Conservation (phyloP, 2,888 invertebrate genomes). For the Eustalomyia histrio region DNA sequence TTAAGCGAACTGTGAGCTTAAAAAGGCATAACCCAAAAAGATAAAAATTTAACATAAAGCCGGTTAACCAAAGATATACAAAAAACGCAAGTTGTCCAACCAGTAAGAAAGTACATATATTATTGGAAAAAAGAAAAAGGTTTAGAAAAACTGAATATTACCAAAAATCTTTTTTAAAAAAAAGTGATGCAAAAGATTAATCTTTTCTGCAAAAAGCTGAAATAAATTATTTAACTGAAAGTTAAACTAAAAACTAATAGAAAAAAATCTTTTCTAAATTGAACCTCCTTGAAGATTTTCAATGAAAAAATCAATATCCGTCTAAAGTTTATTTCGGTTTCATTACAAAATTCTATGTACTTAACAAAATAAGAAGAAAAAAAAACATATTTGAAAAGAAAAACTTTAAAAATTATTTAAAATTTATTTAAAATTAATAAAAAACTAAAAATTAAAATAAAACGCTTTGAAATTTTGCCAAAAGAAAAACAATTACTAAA, state of each 20-base stretch:
- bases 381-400: conserved; percentile 37
- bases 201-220: too few relatives aligned
- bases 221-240: too few relatives aligned
- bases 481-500: conserved; percentile 48
- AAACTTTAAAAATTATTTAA: not conserved
- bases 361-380: not conserved
- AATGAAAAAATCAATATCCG: conserved; percentile 78
- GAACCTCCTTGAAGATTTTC: conserved; percentile 48
- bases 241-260: not conserved
- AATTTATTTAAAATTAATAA: conserved; percentile 1
- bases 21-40: conserved; percentile 65
- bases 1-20: conserved; percentile 72
- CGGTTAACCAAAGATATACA: conserved; percentile 61
- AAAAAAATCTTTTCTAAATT: conserved; percentile 34
- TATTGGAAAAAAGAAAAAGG: not conserved
- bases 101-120: conserved; percentile 24
- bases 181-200: not conserved
- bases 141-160: conserved; percentile 8
- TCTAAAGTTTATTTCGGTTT: conserved; percentile 80
- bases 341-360: conserved; percentile 55
- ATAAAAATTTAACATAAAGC: conserved; percentile 58
- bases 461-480: conserved; percentile 6
- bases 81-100: conserved; percentile 55
- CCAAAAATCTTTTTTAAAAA: not conserved
- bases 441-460: conserved; percentile 45